These are phyloP conservation scores for Bellardia pandia DNA, from an alignment of 2,888 invertebrate species.

Conservation along the genomic window DNA sequence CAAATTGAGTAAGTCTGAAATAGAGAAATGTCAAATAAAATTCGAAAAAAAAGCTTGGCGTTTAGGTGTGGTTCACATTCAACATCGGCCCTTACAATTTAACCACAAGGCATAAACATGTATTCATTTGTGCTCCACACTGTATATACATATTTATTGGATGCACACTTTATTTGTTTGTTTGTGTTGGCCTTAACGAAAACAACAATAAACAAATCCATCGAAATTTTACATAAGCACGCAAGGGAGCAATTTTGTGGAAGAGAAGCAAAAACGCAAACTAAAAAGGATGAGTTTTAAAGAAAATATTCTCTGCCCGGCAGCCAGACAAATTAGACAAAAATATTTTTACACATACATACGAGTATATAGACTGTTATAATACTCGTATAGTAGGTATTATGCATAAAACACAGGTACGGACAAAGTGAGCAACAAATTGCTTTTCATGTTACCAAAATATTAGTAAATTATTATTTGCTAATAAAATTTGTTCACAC, in stretches of 20 bases:
- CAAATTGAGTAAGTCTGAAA: too few species aligned
- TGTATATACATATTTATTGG: neutral
- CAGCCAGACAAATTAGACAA: constrained; percentile 32
- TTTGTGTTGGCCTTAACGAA: constrained; percentile 41
- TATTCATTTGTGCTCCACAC: neutral
- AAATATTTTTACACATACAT: neutral
- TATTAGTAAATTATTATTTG: constrained; percentile 69
- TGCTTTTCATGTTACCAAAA: constrained; percentile 69
- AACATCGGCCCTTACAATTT: too few species aligned
- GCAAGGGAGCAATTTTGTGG: constrained; percentile 67
- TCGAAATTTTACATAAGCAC: constrained; percentile 63
- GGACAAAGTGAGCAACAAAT: constrained; percentile 65
- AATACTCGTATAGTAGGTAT: too few species aligned
- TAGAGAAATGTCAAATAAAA: too few species aligned
- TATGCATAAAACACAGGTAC: neutral
- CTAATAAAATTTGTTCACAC: constrained; percentile 69
- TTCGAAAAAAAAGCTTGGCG: too few species aligned
- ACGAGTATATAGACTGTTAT: neutral
- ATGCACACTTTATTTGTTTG: neutral
- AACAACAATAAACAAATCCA: constrained; percentile 4
- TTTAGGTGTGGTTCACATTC: too few species aligned
- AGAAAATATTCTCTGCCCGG: constrained; percentile 1
- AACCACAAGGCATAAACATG: too few species aligned
- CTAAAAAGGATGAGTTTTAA: constrained; percentile 38
- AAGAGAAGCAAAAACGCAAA: constrained; percentile 21